Percentiles rank a stretch among this genome's conserved stretches.
Conservation (phyloP, 2,888 invertebrate species). For the Punctoribates punctum region DNA sequence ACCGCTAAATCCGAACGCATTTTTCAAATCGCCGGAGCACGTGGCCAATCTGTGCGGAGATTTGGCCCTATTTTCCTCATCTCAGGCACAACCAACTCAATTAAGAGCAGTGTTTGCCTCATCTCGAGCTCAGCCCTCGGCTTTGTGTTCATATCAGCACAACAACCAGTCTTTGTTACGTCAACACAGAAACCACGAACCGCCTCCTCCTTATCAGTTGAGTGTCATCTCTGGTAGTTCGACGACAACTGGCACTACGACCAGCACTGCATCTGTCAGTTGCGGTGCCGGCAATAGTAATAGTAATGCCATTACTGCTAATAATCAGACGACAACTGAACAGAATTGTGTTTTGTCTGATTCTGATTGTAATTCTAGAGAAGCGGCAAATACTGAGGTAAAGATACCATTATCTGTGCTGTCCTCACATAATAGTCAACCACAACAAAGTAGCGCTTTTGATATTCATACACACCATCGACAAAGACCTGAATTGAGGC, state of each 20-base stretch:
- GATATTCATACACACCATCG: conserved; percentile 9
- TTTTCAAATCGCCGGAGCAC: conserved; percentile 30
- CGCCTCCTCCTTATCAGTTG: conserved; percentile 34
- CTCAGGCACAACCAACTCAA: conserved; percentile 29
- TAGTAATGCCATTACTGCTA: conserved; percentile 18
- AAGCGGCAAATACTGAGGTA: conserved; percentile 25
- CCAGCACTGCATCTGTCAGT: conserved; percentile 17
- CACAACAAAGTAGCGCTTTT: conserved; percentile 32
- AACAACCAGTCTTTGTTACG: conserved; percentile 17
- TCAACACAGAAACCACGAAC: conserved; percentile 13
- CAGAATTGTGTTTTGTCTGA: conserved; percentile 21
- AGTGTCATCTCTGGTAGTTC: conserved; percentile 32
- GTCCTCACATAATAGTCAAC: neutral
- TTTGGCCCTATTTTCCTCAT: neutral
- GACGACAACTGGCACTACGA: neutral
- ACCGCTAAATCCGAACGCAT: conserved; percentile 32
- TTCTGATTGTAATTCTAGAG: conserved; percentile 1
- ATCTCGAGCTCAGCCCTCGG: conserved; percentile 15
- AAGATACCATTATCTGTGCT: conserved; percentile 33
- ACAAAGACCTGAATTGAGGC: neutral
- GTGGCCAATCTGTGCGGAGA: conserved; percentile 30
- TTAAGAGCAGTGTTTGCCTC: conserved; percentile 18
- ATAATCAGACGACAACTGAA: conserved; percentile 20
- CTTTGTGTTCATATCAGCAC: conserved; percentile 31
- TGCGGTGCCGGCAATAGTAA: conserved; percentile 16